Conservation (phyloP, 2,888 invertebrate species). For the Amorpha juglandis region DNA sequence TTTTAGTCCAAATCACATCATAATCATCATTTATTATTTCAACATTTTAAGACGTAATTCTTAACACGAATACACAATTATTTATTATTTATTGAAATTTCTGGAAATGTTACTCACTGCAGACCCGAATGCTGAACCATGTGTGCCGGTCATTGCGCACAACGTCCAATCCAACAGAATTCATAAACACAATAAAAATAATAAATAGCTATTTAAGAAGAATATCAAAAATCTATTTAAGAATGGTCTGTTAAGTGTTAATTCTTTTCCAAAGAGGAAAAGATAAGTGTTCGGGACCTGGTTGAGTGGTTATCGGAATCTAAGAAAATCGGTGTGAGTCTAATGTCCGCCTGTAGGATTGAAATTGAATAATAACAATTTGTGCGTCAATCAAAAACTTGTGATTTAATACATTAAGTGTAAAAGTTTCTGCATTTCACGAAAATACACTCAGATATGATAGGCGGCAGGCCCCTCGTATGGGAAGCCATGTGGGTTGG, state of each 20-base stretch:
- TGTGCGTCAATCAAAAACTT: background rate
- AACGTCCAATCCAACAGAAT: background rate
- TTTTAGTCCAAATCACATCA: too few species aligned
- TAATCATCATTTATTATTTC: too few species aligned
- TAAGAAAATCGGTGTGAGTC: background rate
- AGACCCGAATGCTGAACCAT: background rate
- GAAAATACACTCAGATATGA: too few species aligned
- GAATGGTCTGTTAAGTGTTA: background rate
- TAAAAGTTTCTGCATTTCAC: too few species aligned
- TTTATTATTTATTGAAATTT: too few species aligned
- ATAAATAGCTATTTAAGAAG: slow-evolving; percentile 18
- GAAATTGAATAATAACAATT: background rate
- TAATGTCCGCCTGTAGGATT: slow-evolving; percentile 15
- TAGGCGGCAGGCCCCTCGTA: too few species aligned
- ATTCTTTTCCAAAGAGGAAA: slow-evolving; percentile 14
- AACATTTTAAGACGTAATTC: too few species aligned
- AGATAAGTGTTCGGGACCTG: background rate
- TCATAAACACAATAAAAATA: slow-evolving; percentile 21
- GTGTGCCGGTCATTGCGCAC: background rate
- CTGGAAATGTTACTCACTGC: slow-evolving; percentile 37
- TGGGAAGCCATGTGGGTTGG: too few species aligned
- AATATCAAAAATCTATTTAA: slow-evolving; percentile 15
- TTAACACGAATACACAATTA: too few species aligned
- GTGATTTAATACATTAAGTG: too few species aligned
- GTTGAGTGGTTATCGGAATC: background rate